Base-by-base conservation (phyloP, 2,797 vertebrate species). In the Centropyge bicolor region DNA sequence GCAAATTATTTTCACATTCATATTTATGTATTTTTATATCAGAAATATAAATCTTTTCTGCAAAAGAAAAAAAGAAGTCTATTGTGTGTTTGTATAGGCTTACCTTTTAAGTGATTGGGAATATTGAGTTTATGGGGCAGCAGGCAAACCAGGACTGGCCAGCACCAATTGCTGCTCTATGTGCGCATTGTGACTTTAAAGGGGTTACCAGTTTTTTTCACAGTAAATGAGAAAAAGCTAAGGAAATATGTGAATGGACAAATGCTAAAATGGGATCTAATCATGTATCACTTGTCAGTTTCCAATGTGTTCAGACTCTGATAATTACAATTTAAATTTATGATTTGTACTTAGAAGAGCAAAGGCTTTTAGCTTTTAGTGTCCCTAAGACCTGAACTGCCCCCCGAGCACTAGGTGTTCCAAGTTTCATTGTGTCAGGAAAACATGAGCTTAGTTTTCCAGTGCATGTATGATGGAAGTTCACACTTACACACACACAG, bases 371-470 rank as follows among this genome's bases (percentile, higher is more conserved):
- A 41, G 13, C 27, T 31, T 31, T 31, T 55, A n/a, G 19, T 59
- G 3, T 41, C 46, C 40, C 13, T 61, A 49, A 74, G 52, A 38
- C 48, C 36, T 13, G 2, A 77, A 68, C 20, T 63, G n/a, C 16
- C 24, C 2, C 16, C 49, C 24, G 40, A 24, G n/a, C 27, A 46
- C 7, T 19, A 27, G 38, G 24, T 67, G 46, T 64, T 76, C 31
- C 38, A 16, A 22, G 31, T 57, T 55, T 67, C 65, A 61, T 71
- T 74, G 48, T 78, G 62, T 72, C 63, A 70, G 51, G 63, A 81
- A 67, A 76, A 64, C 43, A 69, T 78, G 49, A 76, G 64, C 56
- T 19, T 59, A 78, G 61, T 88, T 85, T 91, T 91, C 89, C 86
- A 89, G 75, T 78, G 68, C 57, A 82, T 74, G 76, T 82, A 66